Conservation (phyloP, 2,797 vertebrate genomes). For the Darevskia nairensis region DNA sequence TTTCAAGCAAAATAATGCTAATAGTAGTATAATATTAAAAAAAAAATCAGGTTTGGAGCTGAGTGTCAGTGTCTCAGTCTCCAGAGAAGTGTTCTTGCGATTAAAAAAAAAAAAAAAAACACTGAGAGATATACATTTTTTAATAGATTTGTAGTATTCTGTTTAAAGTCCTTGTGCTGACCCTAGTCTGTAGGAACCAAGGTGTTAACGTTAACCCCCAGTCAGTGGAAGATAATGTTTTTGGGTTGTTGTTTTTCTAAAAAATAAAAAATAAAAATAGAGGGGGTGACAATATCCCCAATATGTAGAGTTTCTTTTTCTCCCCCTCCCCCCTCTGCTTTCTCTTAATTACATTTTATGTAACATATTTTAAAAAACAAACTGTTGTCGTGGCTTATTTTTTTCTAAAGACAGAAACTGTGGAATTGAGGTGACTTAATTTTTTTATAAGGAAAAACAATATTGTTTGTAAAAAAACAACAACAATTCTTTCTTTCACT, state of each 20-base stretch:
- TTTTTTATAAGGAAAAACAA: conserved; percentile 81
- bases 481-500: conserved; percentile 79
- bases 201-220: conserved; percentile 73
- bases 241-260: not conserved
- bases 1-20: conserved; percentile 67
- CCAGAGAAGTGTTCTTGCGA: conserved; percentile 80
- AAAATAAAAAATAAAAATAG: conserved; percentile 30
- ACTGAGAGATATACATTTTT: conserved; percentile 63
- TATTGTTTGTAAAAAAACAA: conserved; percentile 91
- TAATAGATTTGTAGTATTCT: conserved; percentile 80
- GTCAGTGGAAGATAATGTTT: conserved; percentile 68
- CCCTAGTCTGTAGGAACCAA: conserved; percentile 78
- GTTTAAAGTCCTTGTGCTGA: conserved; percentile 79
- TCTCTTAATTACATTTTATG: conserved; percentile 89
- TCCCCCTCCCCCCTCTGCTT: not conserved
- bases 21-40: not conserved
- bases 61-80: conserved; percentile 80
- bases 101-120: conserved; percentile 70
- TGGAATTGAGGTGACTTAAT: conserved; percentile 81
- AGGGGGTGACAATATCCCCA: conserved; percentile 70
- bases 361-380: conserved; percentile 73
- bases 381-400: conserved; percentile 81
- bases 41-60: conserved; percentile 81
- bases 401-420: conserved; percentile 82
- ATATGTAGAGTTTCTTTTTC: conserved; percentile 72